A percentile compares a stretch with the other conserved stretches of the same genome.
Evolutionary conservation across 2,888 invertebrate species (phyloP).

Genomic region (Trissolcus japonicus): DNA sequence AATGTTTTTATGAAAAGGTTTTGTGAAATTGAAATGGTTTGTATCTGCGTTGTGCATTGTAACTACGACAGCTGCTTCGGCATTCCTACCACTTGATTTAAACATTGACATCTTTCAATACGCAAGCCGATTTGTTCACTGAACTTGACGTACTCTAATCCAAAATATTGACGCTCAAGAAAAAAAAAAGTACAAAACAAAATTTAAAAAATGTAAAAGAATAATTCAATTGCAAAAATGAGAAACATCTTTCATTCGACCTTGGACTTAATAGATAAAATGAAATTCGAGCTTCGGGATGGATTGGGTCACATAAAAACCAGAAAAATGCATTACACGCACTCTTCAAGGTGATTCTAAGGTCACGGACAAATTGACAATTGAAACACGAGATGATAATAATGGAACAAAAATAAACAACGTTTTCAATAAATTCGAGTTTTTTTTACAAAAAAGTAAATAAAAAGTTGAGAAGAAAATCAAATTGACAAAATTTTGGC

Average conservation of each 20-base stretch:
- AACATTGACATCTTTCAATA: background rate
- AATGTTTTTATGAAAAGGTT: too few species aligned
- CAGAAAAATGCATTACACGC: background rate
- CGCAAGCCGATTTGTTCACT: background rate
- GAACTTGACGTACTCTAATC: background rate
- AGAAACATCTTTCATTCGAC: background rate
- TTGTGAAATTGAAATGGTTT: too few species aligned
- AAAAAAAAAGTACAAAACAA: background rate
- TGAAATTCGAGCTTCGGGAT: background rate
- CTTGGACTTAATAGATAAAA: conserved; percentile 1
- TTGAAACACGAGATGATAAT: background rate
- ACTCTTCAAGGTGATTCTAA: background rate
- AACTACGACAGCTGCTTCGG: background rate
- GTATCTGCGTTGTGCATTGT: background rate
- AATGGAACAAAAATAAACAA: background rate
- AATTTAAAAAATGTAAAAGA: background rate
- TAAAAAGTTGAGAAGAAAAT: background rate
- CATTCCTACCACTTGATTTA: conserved; percentile 3
- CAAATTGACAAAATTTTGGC: too few species aligned
- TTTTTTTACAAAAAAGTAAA: background rate
- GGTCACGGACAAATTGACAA: conserved; percentile 1
- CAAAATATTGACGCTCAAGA: background rate
- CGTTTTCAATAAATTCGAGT: background rate
- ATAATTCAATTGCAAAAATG: background rate
- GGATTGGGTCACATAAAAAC: background rate